These are phyloP conservation scores for Ceratosolen fusciceps DNA, from an alignment of 1,140 invertebrate genomes.

Conservation along the genomic window DNA sequence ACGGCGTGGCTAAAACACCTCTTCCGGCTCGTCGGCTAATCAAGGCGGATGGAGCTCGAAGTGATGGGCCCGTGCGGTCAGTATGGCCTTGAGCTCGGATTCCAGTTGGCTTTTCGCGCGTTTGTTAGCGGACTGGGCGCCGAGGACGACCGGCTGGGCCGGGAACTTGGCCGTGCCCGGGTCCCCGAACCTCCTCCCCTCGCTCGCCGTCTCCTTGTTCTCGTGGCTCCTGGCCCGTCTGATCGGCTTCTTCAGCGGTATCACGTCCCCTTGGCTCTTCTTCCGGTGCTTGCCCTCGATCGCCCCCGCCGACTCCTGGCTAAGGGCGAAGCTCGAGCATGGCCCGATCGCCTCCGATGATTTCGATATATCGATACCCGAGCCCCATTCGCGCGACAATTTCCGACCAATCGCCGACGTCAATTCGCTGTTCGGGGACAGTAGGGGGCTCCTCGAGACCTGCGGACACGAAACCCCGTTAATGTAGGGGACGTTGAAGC, in stretches of 20 bases:
- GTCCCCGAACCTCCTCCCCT: constrained; percentile 50
- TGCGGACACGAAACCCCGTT: constrained; percentile 41
- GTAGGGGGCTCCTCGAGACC: constrained; percentile 62
- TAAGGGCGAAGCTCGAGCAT: constrained; percentile 56
- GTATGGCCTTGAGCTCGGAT: constrained; percentile 68
- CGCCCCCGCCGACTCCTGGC: constrained; percentile 56
- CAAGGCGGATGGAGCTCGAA: constrained; percentile 70
- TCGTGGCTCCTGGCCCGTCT: constrained; percentile 68
- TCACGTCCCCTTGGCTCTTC: constrained; percentile 56
- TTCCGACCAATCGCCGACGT: constrained; percentile 66
- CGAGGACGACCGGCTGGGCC: constrained; percentile 65
- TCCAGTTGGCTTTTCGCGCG: constrained; percentile 59
- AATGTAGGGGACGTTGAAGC: too few relatives aligned
- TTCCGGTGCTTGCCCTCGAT: constrained; percentile 50
- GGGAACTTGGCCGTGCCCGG: constrained; percentile 63
- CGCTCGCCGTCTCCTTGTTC: constrained; percentile 60
- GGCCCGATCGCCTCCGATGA: constrained; percentile 65
- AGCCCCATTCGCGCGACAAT: constrained; percentile 68
- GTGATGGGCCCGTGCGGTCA: constrained; percentile 69
- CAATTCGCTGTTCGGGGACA: constrained; percentile 68
- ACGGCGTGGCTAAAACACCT: background rate
- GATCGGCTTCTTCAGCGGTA: constrained; percentile 61
- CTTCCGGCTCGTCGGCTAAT: constrained; percentile 53
- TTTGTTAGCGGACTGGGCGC: constrained; percentile 51
- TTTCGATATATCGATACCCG: constrained; percentile 63